Base-by-base conservation (phyloP, 2,888 invertebrate genomes). In the Creontiades dilutus region DNA sequence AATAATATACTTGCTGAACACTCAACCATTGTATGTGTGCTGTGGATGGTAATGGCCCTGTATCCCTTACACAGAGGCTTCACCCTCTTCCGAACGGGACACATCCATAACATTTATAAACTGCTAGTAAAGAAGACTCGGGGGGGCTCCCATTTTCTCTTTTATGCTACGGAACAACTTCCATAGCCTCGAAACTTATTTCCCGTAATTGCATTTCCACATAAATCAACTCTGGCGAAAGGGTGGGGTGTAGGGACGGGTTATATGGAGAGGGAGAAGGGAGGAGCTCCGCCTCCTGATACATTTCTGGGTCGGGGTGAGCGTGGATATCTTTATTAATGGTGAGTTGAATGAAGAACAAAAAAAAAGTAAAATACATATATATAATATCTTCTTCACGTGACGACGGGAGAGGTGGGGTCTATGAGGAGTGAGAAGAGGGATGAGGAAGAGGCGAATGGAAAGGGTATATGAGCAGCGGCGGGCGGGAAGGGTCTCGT, bases 121-220 rank as follows among this genome's bases (percentile, higher is more conserved):
- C 85, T 85, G 85, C 57, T 85, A 85, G 85, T 85, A 85, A 85
- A 68, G 68, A 85, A 37, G 37, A 12, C 57, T 19, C n/a, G 19
- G 61, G 4, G 19, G n/a, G n/a, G n/a, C 19, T n/a, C 68, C 23
- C 23, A 23, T 23, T 23, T 27, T 68, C 68, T 61, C 84, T 85
- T 85, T 61, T 85, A 85, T 85, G 85, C 19, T 85, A 85, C 61
- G 61, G 84, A 48, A 84, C 57, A 85, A 85, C 85, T 85, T 57
- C 61, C 61, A 27, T 16, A 61, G 85, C 85, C 85, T 85, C 57
- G 57, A 85, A 37, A 85, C 85, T 85, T 85, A 85, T 85, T 85
- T 85, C 28, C 28, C 61, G 85, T 85, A 85, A 85, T 85, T 85
- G 85, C 85, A 61, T 85, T 85, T 85, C 55, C 19, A 85, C 85